phyloP scores from a whole-genome alignment of 2,888 invertebrate genomes.

The Tipula lateralis region DNA sequence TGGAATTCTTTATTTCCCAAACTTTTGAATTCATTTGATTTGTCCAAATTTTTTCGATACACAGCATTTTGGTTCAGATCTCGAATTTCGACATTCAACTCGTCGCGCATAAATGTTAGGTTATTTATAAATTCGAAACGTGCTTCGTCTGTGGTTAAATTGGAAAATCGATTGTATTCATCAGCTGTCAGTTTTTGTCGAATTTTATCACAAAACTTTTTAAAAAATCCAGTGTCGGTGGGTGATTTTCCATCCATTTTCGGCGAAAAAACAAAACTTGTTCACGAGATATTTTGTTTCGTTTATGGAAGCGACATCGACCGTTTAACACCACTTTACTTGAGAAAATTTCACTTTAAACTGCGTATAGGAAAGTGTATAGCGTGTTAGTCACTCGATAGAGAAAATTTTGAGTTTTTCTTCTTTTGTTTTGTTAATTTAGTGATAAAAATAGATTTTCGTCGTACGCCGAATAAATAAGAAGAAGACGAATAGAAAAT shows the following conservation, averaged over 20 bases:
- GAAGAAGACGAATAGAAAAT: neutral
- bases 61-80: constrained; percentile 33
- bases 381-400: neutral
- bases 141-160: constrained; percentile 59
- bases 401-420: neutral
- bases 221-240: neutral
- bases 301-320: neutral
- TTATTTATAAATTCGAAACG: constrained; percentile 59
- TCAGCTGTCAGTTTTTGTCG: neutral
- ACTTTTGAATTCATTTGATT: constrained; percentile 61
- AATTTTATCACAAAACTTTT: constrained; percentile 14
- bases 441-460: constrained; percentile 11
- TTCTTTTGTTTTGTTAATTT: neutral
- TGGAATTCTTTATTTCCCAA: constrained; percentile 70
- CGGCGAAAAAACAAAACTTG: neutral
- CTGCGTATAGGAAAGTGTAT: neutral
- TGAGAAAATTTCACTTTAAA: neutral
- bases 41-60: constrained; percentile 53
- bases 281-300: neutral
- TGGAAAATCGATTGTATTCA: constrained; percentile 58
- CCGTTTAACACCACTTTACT: neutral
- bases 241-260: neutral
- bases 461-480: neutral
- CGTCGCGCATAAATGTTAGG: constrained; percentile 49
- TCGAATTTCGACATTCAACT: constrained; percentile 37